phyloP scores from a whole-genome alignment of 2,888 invertebrate species.

The Fragum sueziense region DNA sequence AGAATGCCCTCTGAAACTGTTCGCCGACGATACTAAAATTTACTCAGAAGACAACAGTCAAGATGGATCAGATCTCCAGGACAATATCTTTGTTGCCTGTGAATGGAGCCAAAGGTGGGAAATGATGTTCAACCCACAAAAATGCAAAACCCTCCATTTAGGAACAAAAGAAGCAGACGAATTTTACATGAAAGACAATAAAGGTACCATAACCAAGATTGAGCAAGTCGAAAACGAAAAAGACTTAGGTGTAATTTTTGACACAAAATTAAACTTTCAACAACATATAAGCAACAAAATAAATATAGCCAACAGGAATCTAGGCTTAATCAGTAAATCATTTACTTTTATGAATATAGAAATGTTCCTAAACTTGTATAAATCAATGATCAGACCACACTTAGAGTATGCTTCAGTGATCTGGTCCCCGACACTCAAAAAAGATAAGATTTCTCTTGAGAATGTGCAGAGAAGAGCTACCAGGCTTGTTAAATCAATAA shows the following conservation, averaged over 20 bases:
- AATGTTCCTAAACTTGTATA: not conserved
- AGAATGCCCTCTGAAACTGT: not conserved
- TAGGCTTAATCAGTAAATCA: not conserved
- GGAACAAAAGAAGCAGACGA: not conserved
- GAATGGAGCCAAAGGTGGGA: slow-evolving; percentile 9
- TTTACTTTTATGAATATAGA: not conserved
- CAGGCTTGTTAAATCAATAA: not conserved
- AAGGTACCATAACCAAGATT: not conserved
- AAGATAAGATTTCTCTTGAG: not conserved
- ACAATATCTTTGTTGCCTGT: not conserved
- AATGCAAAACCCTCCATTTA: slow-evolving; percentile 4
- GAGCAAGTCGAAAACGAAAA: not conserved
- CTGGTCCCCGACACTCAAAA: not conserved
- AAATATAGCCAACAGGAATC: not conserved
- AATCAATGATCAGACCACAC: not conserved
- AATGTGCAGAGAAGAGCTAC: not conserved
- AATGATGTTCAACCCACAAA: slow-evolving; percentile 10
- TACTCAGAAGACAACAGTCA: not conserved
- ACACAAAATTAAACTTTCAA: not conserved
- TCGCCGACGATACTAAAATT: slow-evolving; percentile 13
- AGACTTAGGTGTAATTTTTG: not conserved
- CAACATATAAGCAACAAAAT: not conserved
- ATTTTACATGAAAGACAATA: not conserved
- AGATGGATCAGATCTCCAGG: not conserved
- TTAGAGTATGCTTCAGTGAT: not conserved